Evolutionary conservation across 2,888 invertebrate species (phyloP).

Genomic region (Ferdinandea cuprea): DNA sequence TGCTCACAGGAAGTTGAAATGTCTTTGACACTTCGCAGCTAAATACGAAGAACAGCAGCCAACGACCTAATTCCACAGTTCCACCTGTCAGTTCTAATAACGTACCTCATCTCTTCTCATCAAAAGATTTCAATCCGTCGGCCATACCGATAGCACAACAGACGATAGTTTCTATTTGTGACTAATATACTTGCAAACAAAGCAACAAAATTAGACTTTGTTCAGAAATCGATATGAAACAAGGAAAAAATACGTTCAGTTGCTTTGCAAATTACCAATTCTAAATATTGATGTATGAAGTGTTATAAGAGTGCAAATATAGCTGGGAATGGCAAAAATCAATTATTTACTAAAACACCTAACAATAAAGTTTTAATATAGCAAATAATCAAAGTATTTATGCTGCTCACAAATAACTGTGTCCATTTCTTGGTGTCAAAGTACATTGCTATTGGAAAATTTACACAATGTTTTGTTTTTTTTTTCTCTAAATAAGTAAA

Average conservation of each 20-base stretch:
- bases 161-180: too few relatives aligned
- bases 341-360: not conserved
- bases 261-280: not conserved
- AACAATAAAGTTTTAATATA: too few relatives aligned
- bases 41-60: too few relatives aligned
- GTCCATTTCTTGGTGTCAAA: not conserved
- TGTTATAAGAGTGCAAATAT: not conserved
- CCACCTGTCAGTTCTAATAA: too few relatives aligned
- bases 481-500: constrained; percentile 18
- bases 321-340: constrained; percentile 13
- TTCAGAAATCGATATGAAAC: constrained; percentile 5
- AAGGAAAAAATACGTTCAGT: not conserved
- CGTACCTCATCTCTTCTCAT: too few relatives aligned
- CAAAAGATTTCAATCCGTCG: too few relatives aligned
- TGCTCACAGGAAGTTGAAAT: too few relatives aligned
- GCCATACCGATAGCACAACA: too few relatives aligned
- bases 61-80: too few relatives aligned
- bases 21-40: too few relatives aligned
- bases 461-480: not conserved
- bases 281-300: not conserved
- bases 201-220: not conserved
- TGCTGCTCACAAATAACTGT: not conserved
- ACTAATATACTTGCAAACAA: not conserved
- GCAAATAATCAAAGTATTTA: too few relatives aligned
- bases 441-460: not conserved